These are phyloP conservation scores for Anagrus nilaparvatae DNA, from an alignment of 1,140 invertebrate species.

Conservation along the genomic window DNA sequence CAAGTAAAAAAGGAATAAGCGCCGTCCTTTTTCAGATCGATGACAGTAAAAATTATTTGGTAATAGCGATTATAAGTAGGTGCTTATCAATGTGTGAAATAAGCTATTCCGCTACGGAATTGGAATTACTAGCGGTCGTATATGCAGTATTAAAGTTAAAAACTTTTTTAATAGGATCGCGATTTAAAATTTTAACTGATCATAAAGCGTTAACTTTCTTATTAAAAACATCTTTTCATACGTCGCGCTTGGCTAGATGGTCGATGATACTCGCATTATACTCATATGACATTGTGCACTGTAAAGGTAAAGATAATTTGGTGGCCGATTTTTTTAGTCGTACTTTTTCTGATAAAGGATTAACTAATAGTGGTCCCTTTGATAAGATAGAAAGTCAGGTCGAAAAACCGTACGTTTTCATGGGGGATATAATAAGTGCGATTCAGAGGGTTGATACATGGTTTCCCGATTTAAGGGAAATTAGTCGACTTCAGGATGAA, in stretches of 20 bases:
- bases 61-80: background rate
- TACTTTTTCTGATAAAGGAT: too few species aligned
- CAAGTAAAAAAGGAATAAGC: background rate
- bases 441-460: background rate
- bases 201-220: conserved; percentile 1
- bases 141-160: conserved; percentile 1
- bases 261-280: background rate
- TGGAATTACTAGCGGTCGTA: conserved; percentile 1
- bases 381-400: too few species aligned
- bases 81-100: background rate
- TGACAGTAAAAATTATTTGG: background rate
- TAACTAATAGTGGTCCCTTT: too few species aligned
- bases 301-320: conserved; percentile 4
- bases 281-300: background rate
- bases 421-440: background rate
- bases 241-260: background rate
- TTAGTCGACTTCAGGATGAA: too few species aligned
- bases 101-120: conserved; percentile 5
- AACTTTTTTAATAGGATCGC: background rate
- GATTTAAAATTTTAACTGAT: conserved; percentile 3
- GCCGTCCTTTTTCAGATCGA: background rate
- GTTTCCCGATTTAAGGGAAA: too few species aligned
- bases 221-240: conserved; percentile 3
- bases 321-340: conserved; percentile 3
- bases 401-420: background rate